Percentiles rank a stretch among this genome's conserved stretches.
Evolutionary conservation across 2,113 vertebrate genomes (phyloP).

Genomic region (Perccottus glenii): DNA sequence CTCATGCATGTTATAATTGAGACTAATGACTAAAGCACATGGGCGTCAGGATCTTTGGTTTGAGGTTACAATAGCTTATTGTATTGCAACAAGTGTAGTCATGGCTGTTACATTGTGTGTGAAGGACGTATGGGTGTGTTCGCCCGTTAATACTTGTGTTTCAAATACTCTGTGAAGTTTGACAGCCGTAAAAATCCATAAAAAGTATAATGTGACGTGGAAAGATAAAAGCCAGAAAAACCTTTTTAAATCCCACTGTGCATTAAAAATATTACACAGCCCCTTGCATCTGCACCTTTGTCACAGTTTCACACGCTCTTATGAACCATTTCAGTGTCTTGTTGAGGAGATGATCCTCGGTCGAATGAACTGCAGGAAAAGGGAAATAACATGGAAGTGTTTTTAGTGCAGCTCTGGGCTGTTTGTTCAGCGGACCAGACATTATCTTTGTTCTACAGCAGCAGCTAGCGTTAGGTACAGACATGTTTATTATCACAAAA

Average conservation of each 20-base stretch:
- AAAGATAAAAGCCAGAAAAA: constrained; percentile 37
- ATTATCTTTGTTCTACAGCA: constrained; percentile 21
- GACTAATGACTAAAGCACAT: constrained; percentile 77
- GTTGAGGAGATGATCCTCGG: constrained; percentile 4
- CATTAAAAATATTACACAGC: constrained; percentile 37
- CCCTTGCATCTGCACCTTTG: not conserved
- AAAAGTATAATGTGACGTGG: constrained; percentile 60
- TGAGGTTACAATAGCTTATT: constrained; percentile 78
- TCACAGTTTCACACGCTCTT: constrained; percentile 19
- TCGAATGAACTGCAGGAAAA: constrained; percentile 25
- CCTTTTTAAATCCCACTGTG: constrained; percentile 31
- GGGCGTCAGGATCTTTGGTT: constrained; percentile 45
- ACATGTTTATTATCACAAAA: too few relatives aligned
- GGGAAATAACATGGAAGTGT: constrained; percentile 10
- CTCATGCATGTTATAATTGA: constrained; percentile 65
- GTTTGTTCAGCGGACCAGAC: constrained; percentile 1
- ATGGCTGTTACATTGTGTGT: constrained; percentile 48
- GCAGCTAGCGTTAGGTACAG: not conserved
- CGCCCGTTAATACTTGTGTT: constrained; percentile 49
- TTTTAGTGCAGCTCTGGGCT: constrained; percentile 22
- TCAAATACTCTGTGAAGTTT: constrained; percentile 56
- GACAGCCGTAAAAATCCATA: constrained; percentile 51
- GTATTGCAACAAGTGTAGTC: constrained; percentile 63
- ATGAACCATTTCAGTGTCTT: constrained; percentile 2
- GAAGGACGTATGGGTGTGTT: constrained; percentile 19